These are phyloP conservation scores for Rhamnusium bicolor DNA, from an alignment of 2,888 invertebrate species.

Conservation along the genomic window DNA sequence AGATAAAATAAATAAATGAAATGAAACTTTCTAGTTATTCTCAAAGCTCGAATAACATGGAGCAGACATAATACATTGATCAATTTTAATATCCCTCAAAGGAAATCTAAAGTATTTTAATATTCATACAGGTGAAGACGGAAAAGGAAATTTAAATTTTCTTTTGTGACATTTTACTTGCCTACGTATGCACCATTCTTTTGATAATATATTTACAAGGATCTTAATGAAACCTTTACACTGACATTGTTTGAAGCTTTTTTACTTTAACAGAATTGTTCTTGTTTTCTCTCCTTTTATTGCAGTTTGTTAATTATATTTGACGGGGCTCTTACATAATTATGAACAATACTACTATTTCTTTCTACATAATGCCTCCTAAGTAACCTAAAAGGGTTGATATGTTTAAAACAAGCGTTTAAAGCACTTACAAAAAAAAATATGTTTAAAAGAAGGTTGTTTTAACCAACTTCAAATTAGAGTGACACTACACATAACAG, in stretches of 20 bases:
- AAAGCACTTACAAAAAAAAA: too few species aligned
- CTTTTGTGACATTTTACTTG: slow-evolving; percentile 30
- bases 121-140: slow-evolving; percentile 51
- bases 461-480: too few species aligned
- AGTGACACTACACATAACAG: too few species aligned
- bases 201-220: slow-evolving; percentile 44
- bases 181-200: slow-evolving; percentile 38
- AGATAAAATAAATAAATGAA: slow-evolving; percentile 30
- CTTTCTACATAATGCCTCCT: too few species aligned
- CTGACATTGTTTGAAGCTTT: slow-evolving; percentile 33
- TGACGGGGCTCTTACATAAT: too few species aligned
- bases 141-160: slow-evolving; percentile 39
- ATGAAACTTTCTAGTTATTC: slow-evolving; percentile 6
- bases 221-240: slow-evolving; percentile 42
- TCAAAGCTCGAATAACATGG: slow-evolving; percentile 8
- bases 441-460: too few species aligned
- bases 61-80: slow-evolving; percentile 39
- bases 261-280: slow-evolving; percentile 30
- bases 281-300: slow-evolving; percentile 22
- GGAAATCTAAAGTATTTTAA: slow-evolving; percentile 55
- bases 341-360: too few species aligned
- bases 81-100: slow-evolving; percentile 55
- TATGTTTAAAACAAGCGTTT: too few species aligned
- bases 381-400: too few species aligned
- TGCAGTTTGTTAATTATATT: too few species aligned